phyloP scores from a whole-genome alignment of 2,888 invertebrate species.

The Harpalus rubripes region DNA sequence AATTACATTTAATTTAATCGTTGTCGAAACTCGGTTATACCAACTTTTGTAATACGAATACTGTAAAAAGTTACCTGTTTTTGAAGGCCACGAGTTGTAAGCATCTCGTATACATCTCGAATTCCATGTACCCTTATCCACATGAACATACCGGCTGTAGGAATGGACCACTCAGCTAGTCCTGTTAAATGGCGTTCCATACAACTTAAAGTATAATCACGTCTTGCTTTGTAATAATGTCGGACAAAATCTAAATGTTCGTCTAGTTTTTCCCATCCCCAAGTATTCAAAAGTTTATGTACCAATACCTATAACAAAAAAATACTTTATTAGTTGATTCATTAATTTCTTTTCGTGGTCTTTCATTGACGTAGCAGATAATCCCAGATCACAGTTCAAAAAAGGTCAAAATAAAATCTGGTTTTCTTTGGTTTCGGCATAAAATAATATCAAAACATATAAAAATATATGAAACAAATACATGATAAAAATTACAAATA shows the following conservation, averaged over 20 bases:
- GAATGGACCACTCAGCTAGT: slow-evolving; percentile 83
- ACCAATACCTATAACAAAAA: slow-evolving; percentile 79
- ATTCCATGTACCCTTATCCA: slow-evolving; percentile 86
- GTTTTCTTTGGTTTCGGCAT: too few relatives aligned
- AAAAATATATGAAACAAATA: too few relatives aligned
- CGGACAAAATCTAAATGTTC: slow-evolving; percentile 81
- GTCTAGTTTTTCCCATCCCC: slow-evolving; percentile 82
- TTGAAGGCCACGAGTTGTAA: slow-evolving; percentile 83
- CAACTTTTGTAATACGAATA: too few relatives aligned
- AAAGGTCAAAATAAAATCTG: too few relatives aligned
- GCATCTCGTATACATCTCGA: slow-evolving; percentile 86
- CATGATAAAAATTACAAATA: too few relatives aligned
- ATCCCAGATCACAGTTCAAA: too few relatives aligned
- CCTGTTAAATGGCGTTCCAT: slow-evolving; percentile 82
- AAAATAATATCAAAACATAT: too few relatives aligned
- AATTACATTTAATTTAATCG: too few relatives aligned
- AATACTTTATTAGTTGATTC: not conserved
- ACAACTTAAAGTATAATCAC: slow-evolving; percentile 82
- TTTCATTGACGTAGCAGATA: too few relatives aligned
- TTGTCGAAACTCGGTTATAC: too few relatives aligned
- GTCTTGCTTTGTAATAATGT: slow-evolving; percentile 82
- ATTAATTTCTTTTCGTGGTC: too few relatives aligned
- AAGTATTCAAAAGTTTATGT: slow-evolving; percentile 79
- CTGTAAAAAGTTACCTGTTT: slow-evolving; percentile 77
- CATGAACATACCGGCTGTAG: slow-evolving; percentile 88